These are phyloP conservation scores for Patella ulyssiponensis DNA, from an alignment of 2,888 invertebrate genomes.

Conservation along the genomic window DNA sequence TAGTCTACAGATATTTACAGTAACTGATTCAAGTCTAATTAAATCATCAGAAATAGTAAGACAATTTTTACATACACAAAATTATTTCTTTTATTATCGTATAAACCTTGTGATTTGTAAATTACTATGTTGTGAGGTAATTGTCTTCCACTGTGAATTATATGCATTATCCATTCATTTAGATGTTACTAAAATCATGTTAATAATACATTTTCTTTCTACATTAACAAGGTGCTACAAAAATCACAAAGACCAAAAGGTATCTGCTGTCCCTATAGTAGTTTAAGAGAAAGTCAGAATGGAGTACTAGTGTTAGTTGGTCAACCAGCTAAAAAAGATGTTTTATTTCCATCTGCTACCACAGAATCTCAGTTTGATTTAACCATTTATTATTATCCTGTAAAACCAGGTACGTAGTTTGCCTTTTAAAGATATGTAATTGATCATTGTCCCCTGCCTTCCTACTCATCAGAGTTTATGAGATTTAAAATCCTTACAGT, in stretches of 20 bases:
- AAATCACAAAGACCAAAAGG: conserved; percentile 61
- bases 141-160: background rate
- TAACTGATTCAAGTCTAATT: conserved; percentile 39
- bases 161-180: background rate
- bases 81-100: background rate
- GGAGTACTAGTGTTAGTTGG: conserved; percentile 56
- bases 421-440: background rate
- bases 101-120: background rate
- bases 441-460: no score
- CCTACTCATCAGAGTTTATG: no score
- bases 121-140: background rate
- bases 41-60: conserved; percentile 60
- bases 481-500: no score
- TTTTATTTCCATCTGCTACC: conserved; percentile 52
- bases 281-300: conserved; percentile 29
- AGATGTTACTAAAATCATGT: background rate
- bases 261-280: conserved; percentile 44
- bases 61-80: background rate
- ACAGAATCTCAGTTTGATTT: conserved; percentile 46
- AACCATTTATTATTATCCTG: conserved; percentile 50
- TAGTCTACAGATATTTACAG: conserved; percentile 55
- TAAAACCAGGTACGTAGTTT: conserved; percentile 34
- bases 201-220: background rate
- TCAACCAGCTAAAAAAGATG: conserved; percentile 44
- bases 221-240: conserved; percentile 47